phyloP scores from a whole-genome alignment of 1,140 invertebrate genomes.

The Palaemon carinicauda region DNA sequence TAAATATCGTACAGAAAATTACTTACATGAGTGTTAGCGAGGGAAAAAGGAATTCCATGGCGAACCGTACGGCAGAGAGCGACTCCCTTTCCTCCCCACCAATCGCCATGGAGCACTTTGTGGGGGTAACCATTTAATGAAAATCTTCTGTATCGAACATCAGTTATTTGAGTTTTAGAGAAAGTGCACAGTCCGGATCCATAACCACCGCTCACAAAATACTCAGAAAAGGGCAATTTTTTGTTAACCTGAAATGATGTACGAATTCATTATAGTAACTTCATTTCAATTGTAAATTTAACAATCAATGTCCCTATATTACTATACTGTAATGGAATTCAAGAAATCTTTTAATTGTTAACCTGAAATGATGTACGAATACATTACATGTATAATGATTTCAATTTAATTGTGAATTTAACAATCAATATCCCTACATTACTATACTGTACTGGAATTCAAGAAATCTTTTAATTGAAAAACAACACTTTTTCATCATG shows the following conservation, averaged over 20 bases:
- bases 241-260: conserved; percentile 28
- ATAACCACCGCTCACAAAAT: conserved; percentile 3
- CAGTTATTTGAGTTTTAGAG: conserved; percentile 30
- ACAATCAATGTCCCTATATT: too few species aligned
- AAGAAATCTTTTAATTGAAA: too few species aligned
- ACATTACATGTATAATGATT: too few species aligned
- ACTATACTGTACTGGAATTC: too few species aligned
- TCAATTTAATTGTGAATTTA: too few species aligned
- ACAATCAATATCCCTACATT: too few species aligned
- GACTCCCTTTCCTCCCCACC: conserved; percentile 37
- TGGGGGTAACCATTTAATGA: conserved; percentile 41
- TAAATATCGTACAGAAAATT: too few species aligned
- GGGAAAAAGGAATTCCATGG: conserved; percentile 4
- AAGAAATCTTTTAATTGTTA: too few species aligned
- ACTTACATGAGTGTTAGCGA: conserved; percentile 39
- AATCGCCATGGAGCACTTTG: conserved; percentile 31
- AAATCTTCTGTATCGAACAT: conserved; percentile 27
- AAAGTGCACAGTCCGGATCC: conserved; percentile 34
- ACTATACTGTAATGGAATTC: too few species aligned
- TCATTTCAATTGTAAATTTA: not conserved
- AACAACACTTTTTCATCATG: too few species aligned
- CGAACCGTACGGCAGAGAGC: not conserved
- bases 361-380: too few species aligned
- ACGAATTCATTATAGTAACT: not conserved
- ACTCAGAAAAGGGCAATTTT: conserved; percentile 13